Evolutionary conservation across 2,113 vertebrate species (phyloP).

Genomic region (Passer montanus): DNA sequence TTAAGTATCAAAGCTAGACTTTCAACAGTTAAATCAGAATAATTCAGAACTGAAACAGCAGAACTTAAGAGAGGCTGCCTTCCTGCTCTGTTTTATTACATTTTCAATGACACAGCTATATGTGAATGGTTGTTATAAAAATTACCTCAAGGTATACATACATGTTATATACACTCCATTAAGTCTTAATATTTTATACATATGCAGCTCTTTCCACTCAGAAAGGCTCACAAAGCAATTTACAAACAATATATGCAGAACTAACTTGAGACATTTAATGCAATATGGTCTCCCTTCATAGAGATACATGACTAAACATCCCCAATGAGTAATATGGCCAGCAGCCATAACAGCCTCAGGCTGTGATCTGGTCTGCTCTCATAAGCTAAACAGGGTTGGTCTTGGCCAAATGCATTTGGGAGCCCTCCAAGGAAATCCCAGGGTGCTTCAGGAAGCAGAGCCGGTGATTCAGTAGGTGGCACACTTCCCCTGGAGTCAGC

Average conservation of each 20-base stretch:
- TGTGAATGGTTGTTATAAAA: neutral
- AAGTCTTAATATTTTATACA: conserved; percentile 26
- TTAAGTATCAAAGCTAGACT: neutral
- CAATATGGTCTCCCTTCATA: conserved; percentile 65
- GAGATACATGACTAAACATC: conserved; percentile 75
- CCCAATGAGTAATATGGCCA: conserved; percentile 75
- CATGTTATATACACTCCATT: neutral
- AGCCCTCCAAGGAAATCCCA: conserved; percentile 69
- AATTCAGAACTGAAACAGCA: neutral
- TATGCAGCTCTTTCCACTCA: neutral
- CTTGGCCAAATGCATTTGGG: conserved; percentile 39
- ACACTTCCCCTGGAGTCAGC: conserved; percentile 49
- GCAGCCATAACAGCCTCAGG: conserved; percentile 67
- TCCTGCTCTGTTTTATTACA: neutral
- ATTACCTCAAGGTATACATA: conserved; percentile 7
- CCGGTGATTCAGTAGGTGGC: conserved; percentile 67
- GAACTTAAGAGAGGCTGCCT: neutral
- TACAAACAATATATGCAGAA: conserved; percentile 47
- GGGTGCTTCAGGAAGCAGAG: conserved; percentile 64
- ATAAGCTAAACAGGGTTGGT: conserved; percentile 56
- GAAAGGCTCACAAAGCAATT: conserved; percentile 34
- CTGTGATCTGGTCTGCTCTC: conserved; percentile 63
- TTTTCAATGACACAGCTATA: conserved; percentile 11
- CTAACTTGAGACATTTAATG: conserved; percentile 56
- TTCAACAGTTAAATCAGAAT: neutral